Evolutionary conservation across 2,888 invertebrate species (phyloP).

Genomic region (Drosophila setosimentum): DNA sequence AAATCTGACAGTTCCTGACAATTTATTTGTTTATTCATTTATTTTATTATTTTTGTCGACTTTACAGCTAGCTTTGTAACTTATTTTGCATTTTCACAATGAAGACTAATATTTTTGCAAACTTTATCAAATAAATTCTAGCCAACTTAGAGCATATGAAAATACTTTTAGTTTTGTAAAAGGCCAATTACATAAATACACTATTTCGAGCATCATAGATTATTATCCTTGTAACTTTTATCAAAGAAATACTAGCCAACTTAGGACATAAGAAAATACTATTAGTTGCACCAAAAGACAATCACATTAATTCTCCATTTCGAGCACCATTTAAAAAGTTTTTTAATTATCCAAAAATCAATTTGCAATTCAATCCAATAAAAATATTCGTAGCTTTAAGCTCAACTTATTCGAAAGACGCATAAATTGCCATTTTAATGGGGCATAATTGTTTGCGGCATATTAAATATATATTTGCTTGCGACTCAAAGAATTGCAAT

Average conservation of each 20-base stretch:
- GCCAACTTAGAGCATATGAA: not conserved
- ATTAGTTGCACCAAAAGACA: not conserved
- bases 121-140: not conserved
- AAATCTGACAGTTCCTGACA: not conserved
- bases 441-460: not conserved
- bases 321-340: not conserved
- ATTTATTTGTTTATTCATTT: not conserved
- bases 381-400: not conserved
- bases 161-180: not conserved
- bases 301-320: not conserved
- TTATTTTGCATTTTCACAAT: not conserved
- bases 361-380: not conserved
- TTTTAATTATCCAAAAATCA: conserved; percentile 8
- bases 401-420: conserved; percentile 16
- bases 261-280: not conserved
- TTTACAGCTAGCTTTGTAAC: not conserved
- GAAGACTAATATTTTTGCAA: not conserved
- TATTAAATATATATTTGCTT: conserved; percentile 26
- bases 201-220: not conserved
- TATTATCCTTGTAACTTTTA: not conserved
- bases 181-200: not conserved
- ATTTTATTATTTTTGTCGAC: not conserved
- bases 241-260: not conserved
- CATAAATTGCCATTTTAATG: conserved; percentile 31
- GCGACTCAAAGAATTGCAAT: conserved; percentile 34